phyloP scores from a whole-genome alignment of 2,113 vertebrate species.

The Pomatostomus ruficeps region DNA sequence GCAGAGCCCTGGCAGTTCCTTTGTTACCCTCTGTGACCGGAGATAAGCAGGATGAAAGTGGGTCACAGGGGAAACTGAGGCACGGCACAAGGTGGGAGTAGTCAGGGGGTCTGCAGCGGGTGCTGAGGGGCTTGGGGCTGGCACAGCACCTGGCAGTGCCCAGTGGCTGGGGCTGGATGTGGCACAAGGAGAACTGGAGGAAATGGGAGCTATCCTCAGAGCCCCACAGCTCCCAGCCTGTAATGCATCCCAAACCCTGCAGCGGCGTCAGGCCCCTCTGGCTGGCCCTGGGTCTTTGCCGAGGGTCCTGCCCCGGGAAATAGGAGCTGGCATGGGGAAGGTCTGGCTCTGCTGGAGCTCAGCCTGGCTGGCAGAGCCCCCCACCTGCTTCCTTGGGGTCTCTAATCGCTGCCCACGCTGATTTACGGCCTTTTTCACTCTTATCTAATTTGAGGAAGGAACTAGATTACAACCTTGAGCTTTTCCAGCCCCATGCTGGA shows the following conservation, averaged over 20 bases:
- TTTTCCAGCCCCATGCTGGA: background rate
- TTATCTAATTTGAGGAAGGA: slow-evolving; percentile 44
- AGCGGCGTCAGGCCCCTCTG: background rate
- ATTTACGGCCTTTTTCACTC: slow-evolving; percentile 16
- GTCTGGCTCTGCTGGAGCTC: fast-evolving
- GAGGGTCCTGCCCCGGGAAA: fast-evolving
- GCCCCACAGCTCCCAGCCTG: fast-evolving
- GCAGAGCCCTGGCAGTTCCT: background rate
- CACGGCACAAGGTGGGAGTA: fast-evolving
- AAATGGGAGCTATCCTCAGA: fast-evolving
- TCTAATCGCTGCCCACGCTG: background rate
- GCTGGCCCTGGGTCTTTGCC: background rate
- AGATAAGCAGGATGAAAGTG: background rate
- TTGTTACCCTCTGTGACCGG: background rate
- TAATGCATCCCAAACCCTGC: fast-evolving
- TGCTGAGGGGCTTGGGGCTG: background rate
- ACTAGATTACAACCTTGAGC: slow-evolving; percentile 46
- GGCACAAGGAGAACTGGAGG: fast-evolving
- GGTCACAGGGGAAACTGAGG: background rate
- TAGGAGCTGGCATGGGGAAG: background rate
- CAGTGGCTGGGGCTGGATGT: fast-evolving
- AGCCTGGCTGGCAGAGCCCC: background rate
- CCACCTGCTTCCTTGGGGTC: background rate
- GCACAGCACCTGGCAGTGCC: fast-evolving
- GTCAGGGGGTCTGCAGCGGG: fast-evolving